A percentile compares a stretch with the other conserved stretches of the same genome.
phyloP scores from a whole-genome alignment of 2,797 vertebrate genomes.

The Nasua narica region DNA sequence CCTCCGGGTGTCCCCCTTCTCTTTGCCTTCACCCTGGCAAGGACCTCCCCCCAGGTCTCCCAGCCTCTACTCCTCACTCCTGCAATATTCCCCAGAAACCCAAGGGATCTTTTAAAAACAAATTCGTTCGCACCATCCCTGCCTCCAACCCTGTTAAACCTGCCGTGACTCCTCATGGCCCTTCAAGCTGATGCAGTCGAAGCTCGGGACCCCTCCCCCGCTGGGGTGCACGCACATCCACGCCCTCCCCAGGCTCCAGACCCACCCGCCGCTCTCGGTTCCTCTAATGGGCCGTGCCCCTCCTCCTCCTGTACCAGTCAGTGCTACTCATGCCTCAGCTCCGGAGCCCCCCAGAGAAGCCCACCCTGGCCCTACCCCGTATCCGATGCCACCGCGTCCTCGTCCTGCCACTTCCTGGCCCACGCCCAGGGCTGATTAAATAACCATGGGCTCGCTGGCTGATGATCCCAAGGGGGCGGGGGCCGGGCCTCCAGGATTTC shows the following conservation, averaged over 20 bases:
- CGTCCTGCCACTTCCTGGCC: neutral
- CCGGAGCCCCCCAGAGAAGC: neutral
- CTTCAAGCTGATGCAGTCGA: neutral
- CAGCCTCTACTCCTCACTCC: neutral
- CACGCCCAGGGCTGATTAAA: rapidly evolving
- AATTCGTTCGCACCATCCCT: neutral
- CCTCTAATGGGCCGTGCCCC: rapidly evolving
- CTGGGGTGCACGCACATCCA: neutral
- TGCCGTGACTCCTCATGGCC: neutral
- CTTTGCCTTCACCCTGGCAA: neutral
- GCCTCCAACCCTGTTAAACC: neutral
- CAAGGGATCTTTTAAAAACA: neutral
- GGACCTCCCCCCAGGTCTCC: neutral
- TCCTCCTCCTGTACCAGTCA: neutral
- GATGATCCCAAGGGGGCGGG: neutral
- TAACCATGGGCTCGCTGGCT: rapidly evolving
- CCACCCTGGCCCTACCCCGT: rapidly evolving
- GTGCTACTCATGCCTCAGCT: neutral
- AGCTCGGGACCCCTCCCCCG: rapidly evolving
- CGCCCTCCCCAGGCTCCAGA: neutral
- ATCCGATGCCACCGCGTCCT: neutral
- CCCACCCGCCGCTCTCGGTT: neutral
- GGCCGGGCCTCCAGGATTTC: neutral
- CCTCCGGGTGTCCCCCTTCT: neutral
- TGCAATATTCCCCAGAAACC: neutral